These are phyloP conservation scores for Drosophila setosimentum DNA, from an alignment of 2,888 invertebrate genomes.

Conservation along the genomic window DNA sequence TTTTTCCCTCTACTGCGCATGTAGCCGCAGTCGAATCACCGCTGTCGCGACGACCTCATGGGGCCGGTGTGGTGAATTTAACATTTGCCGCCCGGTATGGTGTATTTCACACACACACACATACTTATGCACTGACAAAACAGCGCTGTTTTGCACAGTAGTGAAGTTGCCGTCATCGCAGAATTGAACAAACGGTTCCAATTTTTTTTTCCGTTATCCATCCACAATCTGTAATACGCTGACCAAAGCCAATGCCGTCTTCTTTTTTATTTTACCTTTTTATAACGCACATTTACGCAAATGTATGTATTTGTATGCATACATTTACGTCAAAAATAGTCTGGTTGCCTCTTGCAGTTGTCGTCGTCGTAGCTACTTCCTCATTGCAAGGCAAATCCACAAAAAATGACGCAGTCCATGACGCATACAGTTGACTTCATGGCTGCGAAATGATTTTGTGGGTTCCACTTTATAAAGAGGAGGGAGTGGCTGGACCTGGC, in stretches of 20 bases:
- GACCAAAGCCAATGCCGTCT: constrained; percentile 52
- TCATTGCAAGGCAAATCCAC: constrained; percentile 53
- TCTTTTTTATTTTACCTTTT: not conserved
- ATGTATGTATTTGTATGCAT: not conserved
- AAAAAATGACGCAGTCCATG: constrained; percentile 64
- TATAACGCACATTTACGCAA: constrained; percentile 26
- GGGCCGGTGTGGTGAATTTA: constrained; percentile 75
- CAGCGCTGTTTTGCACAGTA: constrained; percentile 43
- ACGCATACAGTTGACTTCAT: constrained; percentile 53
- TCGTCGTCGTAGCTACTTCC: constrained; percentile 45
- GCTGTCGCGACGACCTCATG: constrained; percentile 64
- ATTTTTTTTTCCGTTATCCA: constrained; percentile 66
- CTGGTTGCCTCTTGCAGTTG: constrained; percentile 27
- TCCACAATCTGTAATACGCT: constrained; percentile 59
- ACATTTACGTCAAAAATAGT: constrained; percentile 42
- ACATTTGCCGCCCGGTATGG: constrained; percentile 63
- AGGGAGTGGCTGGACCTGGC: constrained; percentile 49
- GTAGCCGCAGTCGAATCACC: constrained; percentile 39
- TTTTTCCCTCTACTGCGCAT: constrained; percentile 58
- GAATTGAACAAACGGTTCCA: constrained; percentile 68
- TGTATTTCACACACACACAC: constrained; percentile 36
- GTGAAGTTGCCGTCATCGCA: constrained; percentile 67
- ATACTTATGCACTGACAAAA: constrained; percentile 8
- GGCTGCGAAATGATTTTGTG: constrained; percentile 22
- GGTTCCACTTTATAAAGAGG: constrained; percentile 27